phyloP scores from a whole-genome alignment of 1,140 invertebrate species.

The Drosophila setifemur region DNA sequence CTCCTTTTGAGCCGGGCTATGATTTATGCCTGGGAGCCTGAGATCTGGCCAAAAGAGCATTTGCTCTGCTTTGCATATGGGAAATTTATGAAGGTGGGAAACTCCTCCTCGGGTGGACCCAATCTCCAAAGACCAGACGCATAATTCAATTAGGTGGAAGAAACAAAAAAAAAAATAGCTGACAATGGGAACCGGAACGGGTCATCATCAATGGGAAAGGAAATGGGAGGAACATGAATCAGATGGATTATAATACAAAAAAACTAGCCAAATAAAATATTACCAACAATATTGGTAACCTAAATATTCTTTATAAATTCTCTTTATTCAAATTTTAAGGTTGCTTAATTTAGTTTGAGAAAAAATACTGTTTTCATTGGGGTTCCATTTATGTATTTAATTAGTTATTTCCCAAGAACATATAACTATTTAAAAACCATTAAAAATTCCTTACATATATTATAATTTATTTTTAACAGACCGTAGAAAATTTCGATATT shows the following conservation, averaged over 20 bases:
- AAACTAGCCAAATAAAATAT: too few species aligned
- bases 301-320: too few species aligned
- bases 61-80: slow-evolving; percentile 48
- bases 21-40: slow-evolving; percentile 74
- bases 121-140: slow-evolving; percentile 47
- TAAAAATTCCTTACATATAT: too few species aligned
- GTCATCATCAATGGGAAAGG: background rate
- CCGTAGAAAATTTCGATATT: too few species aligned
- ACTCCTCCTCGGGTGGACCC: slow-evolving; percentile 13
- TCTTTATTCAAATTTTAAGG: too few species aligned
- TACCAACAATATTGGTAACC: too few species aligned
- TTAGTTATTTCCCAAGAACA: too few species aligned
- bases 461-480: background rate
- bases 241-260: too few species aligned
- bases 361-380: too few species aligned
- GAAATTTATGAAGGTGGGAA: slow-evolving; percentile 73
- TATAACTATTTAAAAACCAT: too few species aligned
- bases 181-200: slow-evolving; percentile 46
- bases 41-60: slow-evolving; percentile 5
- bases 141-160: slow-evolving; percentile 63
- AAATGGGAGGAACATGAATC: background rate
- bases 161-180: slow-evolving; percentile 10
- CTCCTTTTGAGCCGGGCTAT: slow-evolving; percentile 34
- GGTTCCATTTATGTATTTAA: background rate
- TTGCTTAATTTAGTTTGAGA: too few species aligned